Evolutionary conservation across 2,113 vertebrate species (phyloP), one percentile per base, ranked within the genome.

Genomic region (Pagrus major): DNA sequence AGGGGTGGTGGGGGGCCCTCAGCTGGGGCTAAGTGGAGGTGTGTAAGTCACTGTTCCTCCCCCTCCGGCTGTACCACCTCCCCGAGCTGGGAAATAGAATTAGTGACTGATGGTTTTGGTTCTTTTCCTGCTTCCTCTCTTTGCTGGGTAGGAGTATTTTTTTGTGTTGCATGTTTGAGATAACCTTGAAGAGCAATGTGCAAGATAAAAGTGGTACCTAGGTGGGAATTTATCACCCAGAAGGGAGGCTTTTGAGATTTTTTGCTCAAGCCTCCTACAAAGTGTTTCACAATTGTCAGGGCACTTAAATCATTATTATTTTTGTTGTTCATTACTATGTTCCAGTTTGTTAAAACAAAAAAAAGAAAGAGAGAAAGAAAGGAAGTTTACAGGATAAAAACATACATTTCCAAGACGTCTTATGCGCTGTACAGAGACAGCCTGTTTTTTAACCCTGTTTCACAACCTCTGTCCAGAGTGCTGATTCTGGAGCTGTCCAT

Each of bases 1-100:
- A 76, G 52, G 88, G 88, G 93, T 94, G 88, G 93, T 88, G 81
- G 94, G 93, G 92, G 93, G 92, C 91, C 76, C 94, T 87, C 90
- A 90, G 91, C 82, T 92, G 86, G 88, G 89, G 89, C 90, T 94
- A 95, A 95, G 92, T 95, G 89, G 91, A 94, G 92, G 90, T 94
- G 90, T 94, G 90, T 87, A 92, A 93, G 92, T 92, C 91, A 90
- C 81, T 78, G 88, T 92, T 91, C 81, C 71, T 92, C 66, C 90
- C n/a, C 93, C 91, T 94, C 92, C 1, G 81, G 94, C 93, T 88
- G 88, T 89, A 91, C 90, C 89, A 80, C 92, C 89, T 90, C 88
- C 90, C 88, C 64, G 71, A 91, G 87, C 88, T 71, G 88, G 89
- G 90, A 93, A 93, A 94, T 94, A 89, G 91, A 92, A 92, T 91